Conservation (phyloP, 2,797 vertebrate genomes). For the Enteromius afrohamiltoni region DNA sequence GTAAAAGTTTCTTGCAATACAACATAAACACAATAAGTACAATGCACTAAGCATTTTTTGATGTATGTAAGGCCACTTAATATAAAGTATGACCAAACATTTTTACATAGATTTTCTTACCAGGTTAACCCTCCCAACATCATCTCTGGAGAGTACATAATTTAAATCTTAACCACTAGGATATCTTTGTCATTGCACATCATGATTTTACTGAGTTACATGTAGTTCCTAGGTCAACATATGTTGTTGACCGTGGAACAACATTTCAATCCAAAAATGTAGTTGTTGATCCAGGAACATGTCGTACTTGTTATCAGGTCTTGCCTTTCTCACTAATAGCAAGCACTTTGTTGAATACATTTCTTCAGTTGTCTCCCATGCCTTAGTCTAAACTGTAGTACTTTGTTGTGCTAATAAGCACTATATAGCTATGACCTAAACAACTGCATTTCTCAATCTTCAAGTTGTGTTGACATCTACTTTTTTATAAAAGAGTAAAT, state of each 20-base stretch:
- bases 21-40: too few relatives aligned
- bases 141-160: neutral
- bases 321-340: neutral
- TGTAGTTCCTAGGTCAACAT: too few relatives aligned
- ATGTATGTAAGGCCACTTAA: too few relatives aligned
- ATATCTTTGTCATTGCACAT: neutral
- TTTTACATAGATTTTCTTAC: neutral
- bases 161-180: neutral
- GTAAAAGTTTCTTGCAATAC: too few relatives aligned
- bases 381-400: neutral
- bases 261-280: too few relatives aligned
- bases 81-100: neutral
- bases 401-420: neutral
- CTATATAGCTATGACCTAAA: neutral
- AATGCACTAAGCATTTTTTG: too few relatives aligned
- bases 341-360: neutral
- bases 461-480: neutral
- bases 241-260: too few relatives aligned
- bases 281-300: too few relatives aligned
- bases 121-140: neutral
- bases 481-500: conserved; percentile 4
- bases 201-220: too few relatives aligned
- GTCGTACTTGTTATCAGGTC: too few relatives aligned
- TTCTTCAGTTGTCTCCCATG: neutral
- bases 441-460: neutral